Evolutionary conservation across 2,113 vertebrate species (phyloP).

Genomic region (Phaetusa simplex): DNA sequence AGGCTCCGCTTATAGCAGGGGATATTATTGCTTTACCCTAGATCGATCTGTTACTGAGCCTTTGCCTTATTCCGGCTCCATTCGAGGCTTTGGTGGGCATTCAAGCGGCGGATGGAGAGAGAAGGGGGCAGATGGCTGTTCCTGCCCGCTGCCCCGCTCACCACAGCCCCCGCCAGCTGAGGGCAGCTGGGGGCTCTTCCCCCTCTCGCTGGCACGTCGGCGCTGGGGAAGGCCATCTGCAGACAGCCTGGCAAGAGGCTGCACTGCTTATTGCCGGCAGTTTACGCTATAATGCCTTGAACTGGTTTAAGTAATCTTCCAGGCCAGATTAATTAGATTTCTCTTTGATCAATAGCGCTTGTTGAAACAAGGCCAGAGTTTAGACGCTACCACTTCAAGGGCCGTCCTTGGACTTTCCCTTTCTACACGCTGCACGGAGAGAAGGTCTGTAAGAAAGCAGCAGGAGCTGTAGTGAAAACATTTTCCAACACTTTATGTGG

Average conservation of each 20-base stretch:
- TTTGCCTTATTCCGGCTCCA: not conserved
- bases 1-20: not conserved
- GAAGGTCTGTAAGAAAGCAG: not conserved
- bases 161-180: not conserved
- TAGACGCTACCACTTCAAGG: not conserved
- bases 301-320: conserved; percentile 16
- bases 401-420: not conserved
- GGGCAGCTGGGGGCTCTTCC: not conserved
- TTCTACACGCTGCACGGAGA: not conserved
- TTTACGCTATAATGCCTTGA: not conserved
- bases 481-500: not conserved
- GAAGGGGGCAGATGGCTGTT: not conserved
- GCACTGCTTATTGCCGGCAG: not conserved
- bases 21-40: not conserved
- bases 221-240: not conserved
- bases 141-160: not conserved
- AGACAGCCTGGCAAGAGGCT: not conserved
- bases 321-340: conserved; percentile 29
- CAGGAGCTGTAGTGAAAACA: not conserved
- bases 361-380: conserved; percentile 31
- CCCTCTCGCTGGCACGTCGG: not conserved
- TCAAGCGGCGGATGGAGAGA: not conserved
- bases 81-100: not conserved
- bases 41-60: not conserved
- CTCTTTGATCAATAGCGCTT: conserved; percentile 28